Base-by-base conservation (phyloP, 2,888 invertebrate genomes). In the Dolichomitus sp. region DNA sequence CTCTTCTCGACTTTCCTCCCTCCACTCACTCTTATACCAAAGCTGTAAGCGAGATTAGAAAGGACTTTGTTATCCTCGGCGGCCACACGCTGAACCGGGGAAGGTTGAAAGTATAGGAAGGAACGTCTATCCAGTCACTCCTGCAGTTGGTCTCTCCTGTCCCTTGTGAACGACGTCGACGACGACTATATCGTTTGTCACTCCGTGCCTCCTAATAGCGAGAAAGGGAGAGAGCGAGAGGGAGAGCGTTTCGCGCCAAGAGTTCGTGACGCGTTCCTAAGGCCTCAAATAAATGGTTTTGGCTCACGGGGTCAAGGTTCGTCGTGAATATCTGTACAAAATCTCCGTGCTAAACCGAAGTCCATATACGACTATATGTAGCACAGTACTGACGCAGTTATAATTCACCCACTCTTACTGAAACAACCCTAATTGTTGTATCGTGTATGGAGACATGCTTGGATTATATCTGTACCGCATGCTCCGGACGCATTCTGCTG, bases 1-100 rank as follows among this genome's bases (percentile, higher is more conserved):
- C 54, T 40, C 42, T 48, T 52, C 37, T 61, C 48, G 17, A 7
- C n/a, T 27, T 54, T n/a, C 17, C 27, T 33, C 23, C 19, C n/a
- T 33, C 45, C 27, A n/a, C 23, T 33, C 9, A 0, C 30, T 61
- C 45, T 37, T 42, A 57, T 45, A 54, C 59, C 68, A 37, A 83
- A 77, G 59, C 74, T 68, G 77, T 80, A 75, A 84, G 81, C 70
- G 78, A 84, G 84, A 86, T 86, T 84, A 84, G 73, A 74, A 83
- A 84, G 81, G 80, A 83, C 80, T 83, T 75, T 84, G 83, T 81
- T 79, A 81, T 81, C 69, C 68, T 81, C 68, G 4, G 17, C 23
- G 59, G 14, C n/a, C 4, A 33, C 42, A 7, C 14, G 48, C 19
- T 19, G 27, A 48, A 59, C 9, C 40, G 17, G 23, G 23, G 27